Conservation (phyloP, 2,888 invertebrate species). For the Brachyopa scutellaris region DNA sequence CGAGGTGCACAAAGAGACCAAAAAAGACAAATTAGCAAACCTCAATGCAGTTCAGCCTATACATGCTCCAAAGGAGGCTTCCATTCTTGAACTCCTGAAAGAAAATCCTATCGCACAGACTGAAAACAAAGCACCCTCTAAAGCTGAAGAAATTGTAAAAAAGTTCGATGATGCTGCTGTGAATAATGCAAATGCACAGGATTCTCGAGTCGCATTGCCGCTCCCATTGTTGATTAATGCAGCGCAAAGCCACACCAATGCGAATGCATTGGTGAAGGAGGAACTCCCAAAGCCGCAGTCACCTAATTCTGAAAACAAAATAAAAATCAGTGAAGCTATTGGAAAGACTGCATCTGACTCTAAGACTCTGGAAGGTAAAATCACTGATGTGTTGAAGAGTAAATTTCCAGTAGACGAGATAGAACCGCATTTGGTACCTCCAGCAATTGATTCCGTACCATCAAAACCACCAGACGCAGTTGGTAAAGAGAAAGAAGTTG, state of each 20-base stretch:
- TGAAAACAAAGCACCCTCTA: too few relatives aligned
- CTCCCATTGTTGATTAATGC: slow-evolving; percentile 78
- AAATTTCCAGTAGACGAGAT: slow-evolving; percentile 53
- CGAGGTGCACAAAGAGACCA: slow-evolving; percentile 82
- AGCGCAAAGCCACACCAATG: slow-evolving; percentile 73
- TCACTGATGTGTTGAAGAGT: slow-evolving; percentile 1
- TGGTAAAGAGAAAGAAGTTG: slow-evolving; percentile 14
- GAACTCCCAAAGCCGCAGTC: not conserved
- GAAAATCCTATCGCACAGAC: too few relatives aligned
- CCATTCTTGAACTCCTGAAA: slow-evolving; percentile 76
- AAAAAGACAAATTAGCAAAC: slow-evolving; percentile 13
- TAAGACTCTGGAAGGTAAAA: not conserved
- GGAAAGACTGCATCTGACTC: slow-evolving; percentile 25
- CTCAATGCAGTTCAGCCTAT: slow-evolving; percentile 3
- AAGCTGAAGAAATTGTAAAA: slow-evolving; percentile 76
- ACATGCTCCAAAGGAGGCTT: slow-evolving; percentile 49
- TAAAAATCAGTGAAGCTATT: slow-evolving; percentile 1
- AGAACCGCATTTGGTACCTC: not conserved
- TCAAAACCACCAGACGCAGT: slow-evolving; percentile 1
- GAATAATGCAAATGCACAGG: slow-evolving; percentile 34
- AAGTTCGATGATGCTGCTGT: slow-evolving; percentile 43
- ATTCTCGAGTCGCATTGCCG: slow-evolving; percentile 76
- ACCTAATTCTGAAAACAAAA: not conserved
- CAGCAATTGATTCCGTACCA: slow-evolving; percentile 1
- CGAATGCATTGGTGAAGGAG: slow-evolving; percentile 13